Evolutionary conservation across 2,797 vertebrate species (phyloP).

Genomic region (Cichlasoma orientale): DNA sequence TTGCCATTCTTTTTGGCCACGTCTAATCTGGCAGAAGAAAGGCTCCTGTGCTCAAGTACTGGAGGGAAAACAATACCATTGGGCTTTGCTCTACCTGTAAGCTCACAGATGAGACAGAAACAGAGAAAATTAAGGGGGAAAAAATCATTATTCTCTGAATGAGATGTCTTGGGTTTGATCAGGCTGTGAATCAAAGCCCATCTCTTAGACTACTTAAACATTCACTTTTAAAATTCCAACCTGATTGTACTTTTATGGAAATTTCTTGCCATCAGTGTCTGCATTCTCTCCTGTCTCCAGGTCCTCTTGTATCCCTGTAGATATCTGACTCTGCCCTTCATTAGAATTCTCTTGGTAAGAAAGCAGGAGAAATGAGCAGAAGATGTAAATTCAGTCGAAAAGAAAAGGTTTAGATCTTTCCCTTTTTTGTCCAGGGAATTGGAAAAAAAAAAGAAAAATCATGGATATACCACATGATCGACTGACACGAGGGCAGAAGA

Average conservation of each 20-base stretch:
- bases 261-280: constrained; percentile 96
- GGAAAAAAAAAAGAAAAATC: constrained; percentile 59
- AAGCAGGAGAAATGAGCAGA: constrained; percentile 92
- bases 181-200: constrained; percentile 98
- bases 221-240: constrained; percentile 99
- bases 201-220: constrained; percentile 99
- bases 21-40: constrained; percentile 83
- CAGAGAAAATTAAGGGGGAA: constrained; percentile 81
- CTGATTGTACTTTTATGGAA: constrained; percentile 99
- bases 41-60: constrained; percentile 72
- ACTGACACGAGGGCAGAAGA: constrained; percentile 74
- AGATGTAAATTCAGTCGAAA: constrained; percentile 96
- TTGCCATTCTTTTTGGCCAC: constrained; percentile 81
- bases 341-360: constrained; percentile 98
- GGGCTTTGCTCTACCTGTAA: constrained; percentile 85
- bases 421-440: constrained; percentile 79
- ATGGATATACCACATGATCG: constrained; percentile 61
- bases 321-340: constrained; percentile 93
- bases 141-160: constrained; percentile 96
- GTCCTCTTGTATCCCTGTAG: constrained; percentile 94
- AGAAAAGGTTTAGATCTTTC: constrained; percentile 94
- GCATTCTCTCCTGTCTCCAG: constrained; percentile 95
- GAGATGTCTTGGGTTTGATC: constrained; percentile 97
- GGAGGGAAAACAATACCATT: constrained; percentile 82
- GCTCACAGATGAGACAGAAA: constrained; percentile 82